These are phyloP conservation scores for Synanceia verrucosa DNA, from an alignment of 2,797 vertebrate species.

Conservation along the genomic window DNA sequence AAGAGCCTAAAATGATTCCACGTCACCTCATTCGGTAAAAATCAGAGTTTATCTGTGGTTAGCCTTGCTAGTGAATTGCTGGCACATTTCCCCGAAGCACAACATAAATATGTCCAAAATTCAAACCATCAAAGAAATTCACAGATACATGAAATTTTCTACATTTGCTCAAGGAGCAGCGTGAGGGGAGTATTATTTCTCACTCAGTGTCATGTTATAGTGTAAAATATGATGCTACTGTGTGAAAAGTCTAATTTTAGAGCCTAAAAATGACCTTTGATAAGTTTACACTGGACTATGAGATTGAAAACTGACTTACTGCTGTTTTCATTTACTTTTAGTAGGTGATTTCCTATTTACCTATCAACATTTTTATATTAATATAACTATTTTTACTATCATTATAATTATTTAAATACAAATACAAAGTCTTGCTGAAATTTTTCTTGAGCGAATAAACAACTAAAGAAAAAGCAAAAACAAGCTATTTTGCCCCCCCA, in stretches of 20 bases:
- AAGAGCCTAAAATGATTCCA: not conserved
- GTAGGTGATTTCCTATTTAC: no score
- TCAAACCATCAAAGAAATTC: slow-evolving; percentile 45
- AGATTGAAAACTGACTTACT: not conserved
- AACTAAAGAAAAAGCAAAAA: not conserved
- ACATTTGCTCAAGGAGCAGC: slow-evolving; percentile 49
- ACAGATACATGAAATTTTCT: slow-evolving; percentile 50
- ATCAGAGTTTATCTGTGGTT: not conserved
- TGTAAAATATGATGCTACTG: slow-evolving; percentile 43
- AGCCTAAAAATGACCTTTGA: slow-evolving; percentile 8
- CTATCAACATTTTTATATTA: no score
- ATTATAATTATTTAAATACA: not conserved
- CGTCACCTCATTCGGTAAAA: not conserved
- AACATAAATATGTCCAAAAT: slow-evolving; percentile 25
- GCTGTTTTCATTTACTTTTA: not conserved
- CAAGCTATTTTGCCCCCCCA: not conserved
- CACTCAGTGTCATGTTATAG: slow-evolving; percentile 47
- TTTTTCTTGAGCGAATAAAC: not conserved
- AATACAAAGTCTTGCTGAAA: not conserved
- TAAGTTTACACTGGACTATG: not conserved
- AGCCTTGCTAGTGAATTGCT: slow-evolving; percentile 20
- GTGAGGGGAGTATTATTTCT: slow-evolving; percentile 44
- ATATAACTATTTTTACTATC: no score
- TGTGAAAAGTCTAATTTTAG: slow-evolving; percentile 54
- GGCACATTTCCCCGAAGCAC: not conserved